A percentile compares a stretch with the other conserved stretches of the same genome.
phyloP scores from a whole-genome alignment of 1,140 invertebrate genomes.

The Pteromalus puparum region DNA sequence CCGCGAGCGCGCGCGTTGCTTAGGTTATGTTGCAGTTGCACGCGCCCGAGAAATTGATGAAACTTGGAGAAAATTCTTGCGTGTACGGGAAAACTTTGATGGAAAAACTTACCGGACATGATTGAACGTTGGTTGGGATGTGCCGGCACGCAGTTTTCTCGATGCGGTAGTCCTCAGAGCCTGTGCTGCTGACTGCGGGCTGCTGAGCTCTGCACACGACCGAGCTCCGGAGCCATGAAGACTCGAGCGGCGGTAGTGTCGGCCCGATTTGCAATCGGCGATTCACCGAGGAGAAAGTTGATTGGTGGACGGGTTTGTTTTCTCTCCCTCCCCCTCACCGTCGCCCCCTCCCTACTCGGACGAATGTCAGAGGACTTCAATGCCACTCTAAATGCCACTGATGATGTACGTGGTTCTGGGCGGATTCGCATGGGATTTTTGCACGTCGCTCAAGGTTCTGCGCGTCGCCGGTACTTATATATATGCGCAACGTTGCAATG shows the following conservation, averaged over 20 bases:
- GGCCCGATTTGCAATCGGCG: neutral
- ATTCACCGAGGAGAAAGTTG: neutral
- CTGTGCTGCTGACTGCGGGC: neutral
- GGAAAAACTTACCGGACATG: constrained; percentile 41
- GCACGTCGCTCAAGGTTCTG: too few species aligned
- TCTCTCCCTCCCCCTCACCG: neutral
- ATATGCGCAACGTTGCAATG: too few species aligned
- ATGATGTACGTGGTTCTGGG: neutral
- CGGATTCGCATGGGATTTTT: neutral
- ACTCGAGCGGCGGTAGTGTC: constrained; percentile 9
- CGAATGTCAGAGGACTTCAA: too few species aligned
- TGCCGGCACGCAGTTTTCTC: neutral
- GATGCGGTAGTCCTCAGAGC: neutral
- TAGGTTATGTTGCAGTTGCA: neutral
- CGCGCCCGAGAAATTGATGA: neutral
- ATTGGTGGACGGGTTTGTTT: neutral
- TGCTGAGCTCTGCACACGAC: constrained; percentile 35
- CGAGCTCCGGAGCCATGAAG: constrained; percentile 48
- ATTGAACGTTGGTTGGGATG: neutral
- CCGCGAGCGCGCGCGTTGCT: constrained; percentile 19
- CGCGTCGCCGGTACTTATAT: too few species aligned
- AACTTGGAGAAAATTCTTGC: neutral
- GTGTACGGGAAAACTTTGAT: neutral
- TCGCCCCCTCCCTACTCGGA: too few species aligned
- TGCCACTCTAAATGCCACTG: too few species aligned